Evolutionary conservation across 2,888 invertebrate species (phyloP).

Genomic region (Mythimna impura): DNA sequence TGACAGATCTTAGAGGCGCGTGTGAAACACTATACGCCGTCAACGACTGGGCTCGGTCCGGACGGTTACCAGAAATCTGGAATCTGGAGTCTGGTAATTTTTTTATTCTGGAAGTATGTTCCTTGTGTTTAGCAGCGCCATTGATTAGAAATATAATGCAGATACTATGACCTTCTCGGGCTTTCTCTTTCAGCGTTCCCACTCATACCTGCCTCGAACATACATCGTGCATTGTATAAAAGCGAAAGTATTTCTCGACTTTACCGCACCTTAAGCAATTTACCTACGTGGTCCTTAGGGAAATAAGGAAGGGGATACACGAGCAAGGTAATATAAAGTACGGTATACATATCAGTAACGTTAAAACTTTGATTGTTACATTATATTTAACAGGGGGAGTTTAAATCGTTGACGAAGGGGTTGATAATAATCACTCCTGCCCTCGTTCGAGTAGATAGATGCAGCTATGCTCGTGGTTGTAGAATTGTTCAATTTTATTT

Average conservation of each 20-base stretch:
- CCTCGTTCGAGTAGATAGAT: not conserved
- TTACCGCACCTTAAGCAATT: slow-evolving; percentile 36
- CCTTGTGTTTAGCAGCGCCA: too few species aligned
- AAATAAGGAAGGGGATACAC: slow-evolving; percentile 36
- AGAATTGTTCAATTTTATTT: too few species aligned
- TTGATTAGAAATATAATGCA: too few species aligned
- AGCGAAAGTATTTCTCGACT: slow-evolving; percentile 9
- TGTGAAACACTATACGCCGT: too few species aligned
- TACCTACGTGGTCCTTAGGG: slow-evolving; percentile 22
- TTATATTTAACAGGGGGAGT: slow-evolving; percentile 56
- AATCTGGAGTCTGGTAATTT: too few species aligned
- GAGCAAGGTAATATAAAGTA: slow-evolving; percentile 24
- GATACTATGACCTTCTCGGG: too few species aligned
- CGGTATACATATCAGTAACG: slow-evolving; percentile 25
- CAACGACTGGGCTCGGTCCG: too few species aligned
- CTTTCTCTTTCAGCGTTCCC: not conserved
- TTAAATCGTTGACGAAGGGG: slow-evolving; percentile 47
- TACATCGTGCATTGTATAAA: not conserved
- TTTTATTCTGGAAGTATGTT: too few species aligned
- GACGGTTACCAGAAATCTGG: too few species aligned
- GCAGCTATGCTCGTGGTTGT: not conserved
- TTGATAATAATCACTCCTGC: slow-evolving; percentile 36
- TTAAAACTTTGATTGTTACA: slow-evolving; percentile 61
- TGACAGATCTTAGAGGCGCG: too few species aligned
- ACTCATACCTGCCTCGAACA: not conserved